Evolutionary conservation across 2,113 vertebrate genomes (phyloP).

Genomic region (Spea bombifrons): DNA sequence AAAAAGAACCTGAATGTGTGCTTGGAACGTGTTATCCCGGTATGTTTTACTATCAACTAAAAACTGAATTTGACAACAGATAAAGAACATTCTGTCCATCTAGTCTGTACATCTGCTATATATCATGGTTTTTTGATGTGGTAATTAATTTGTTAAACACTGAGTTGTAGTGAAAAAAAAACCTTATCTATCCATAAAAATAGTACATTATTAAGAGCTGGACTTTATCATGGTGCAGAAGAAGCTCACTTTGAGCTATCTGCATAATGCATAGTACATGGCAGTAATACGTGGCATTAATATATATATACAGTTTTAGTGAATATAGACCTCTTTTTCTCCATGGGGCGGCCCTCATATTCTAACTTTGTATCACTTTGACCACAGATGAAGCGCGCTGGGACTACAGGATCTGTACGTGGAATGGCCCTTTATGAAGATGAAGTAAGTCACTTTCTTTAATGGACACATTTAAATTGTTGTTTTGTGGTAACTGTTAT

Average conservation of each 20-base stretch:
- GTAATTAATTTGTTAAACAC: too few relatives aligned
- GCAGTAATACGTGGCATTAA: too few relatives aligned
- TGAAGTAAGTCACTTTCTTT: conserved; percentile 71
- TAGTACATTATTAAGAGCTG: too few relatives aligned
- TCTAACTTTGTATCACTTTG: background rate
- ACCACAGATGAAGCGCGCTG: conserved; percentile 80
- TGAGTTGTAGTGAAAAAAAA: too few relatives aligned
- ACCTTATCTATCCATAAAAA: too few relatives aligned
- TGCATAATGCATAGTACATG: too few relatives aligned
- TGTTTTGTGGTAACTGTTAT: too few relatives aligned
- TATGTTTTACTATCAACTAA: conserved; percentile 48
- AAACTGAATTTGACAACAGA: background rate
- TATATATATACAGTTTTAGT: too few relatives aligned
- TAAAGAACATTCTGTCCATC: too few relatives aligned
- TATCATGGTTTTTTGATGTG: background rate
- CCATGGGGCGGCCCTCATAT: background rate
- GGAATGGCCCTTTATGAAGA: conserved; percentile 95
- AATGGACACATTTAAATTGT: background rate
- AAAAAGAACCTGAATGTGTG: conserved; percentile 95
- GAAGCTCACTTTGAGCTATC: too few relatives aligned
- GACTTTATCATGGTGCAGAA: too few relatives aligned
- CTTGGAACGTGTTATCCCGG: conserved; percentile 88
- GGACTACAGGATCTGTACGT: conserved; percentile 76
- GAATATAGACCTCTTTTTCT: background rate
- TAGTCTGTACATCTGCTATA: background rate